Evolutionary conservation across 2,797 vertebrate genomes (phyloP), one percentile per base, ranked within the genome.

Genomic region (Tarsius wallacei): DNA sequence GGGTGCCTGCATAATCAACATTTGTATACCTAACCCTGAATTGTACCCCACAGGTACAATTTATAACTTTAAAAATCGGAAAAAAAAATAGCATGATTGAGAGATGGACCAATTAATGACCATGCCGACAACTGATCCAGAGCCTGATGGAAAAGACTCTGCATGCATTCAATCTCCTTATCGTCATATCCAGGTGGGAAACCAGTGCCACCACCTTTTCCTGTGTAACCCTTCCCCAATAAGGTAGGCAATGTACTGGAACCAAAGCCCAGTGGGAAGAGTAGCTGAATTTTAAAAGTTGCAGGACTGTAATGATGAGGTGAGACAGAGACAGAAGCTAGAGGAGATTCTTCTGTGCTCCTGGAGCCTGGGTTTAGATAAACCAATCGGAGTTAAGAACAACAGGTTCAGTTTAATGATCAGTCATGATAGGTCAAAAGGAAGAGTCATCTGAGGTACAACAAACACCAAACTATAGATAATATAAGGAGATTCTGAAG

Each of bases 401-500:
- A 16, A 61, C 42, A 76, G 24, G 55, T 21, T 33, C 47, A 89
- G 22, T n/a, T 66, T 7, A n/a, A 66, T 12, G 14, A 89, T 55
- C 31, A 33, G 57, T 88, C 49, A 51, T 7, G 47, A 15, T 28
- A n/a, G 59, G 59, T 77, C 59, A 77, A 26, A 77, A 28, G 47
- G 42, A 63, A 51, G 71, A 49, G 49, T 89, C 49, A 78, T 53
- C 22, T 33, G 47, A 31, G 61, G 28, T 47, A 76, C 21, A 24
- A 13, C 17, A 24, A 55, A n/a, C 24, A 76, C n/a, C 63, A 85
- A 76, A n/a, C 51, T 66, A 8, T 93, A 99, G 99, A 98, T 99
- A 96, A 98, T 98, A 89, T 99, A 96, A 47, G 99, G 99, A 33
- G 95, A 98, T 17, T 95, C 71, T 97, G 99, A 99, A 83, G 98